Evolutionary conservation across 2,888 invertebrate species (phyloP).

Genomic region (Drosophila paucipuncta): DNA sequence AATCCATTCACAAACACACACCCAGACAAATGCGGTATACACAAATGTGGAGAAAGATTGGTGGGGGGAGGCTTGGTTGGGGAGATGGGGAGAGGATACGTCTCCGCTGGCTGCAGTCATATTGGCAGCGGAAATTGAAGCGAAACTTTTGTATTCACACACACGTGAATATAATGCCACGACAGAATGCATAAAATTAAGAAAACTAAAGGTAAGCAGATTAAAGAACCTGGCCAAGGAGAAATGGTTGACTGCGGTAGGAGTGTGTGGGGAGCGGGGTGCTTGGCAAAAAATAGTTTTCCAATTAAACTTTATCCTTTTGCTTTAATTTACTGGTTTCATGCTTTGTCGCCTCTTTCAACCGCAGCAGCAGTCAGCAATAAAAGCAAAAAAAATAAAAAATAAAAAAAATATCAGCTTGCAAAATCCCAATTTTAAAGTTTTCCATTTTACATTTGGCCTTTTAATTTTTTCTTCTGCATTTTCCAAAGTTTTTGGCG

Average conservation of each 20-base stretch:
- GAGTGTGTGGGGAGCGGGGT: neutral
- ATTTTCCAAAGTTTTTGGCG: slow-evolving; percentile 40
- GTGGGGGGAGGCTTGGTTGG: neutral
- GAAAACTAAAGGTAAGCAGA: slow-evolving; percentile 81
- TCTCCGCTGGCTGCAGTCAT: slow-evolving; percentile 59
- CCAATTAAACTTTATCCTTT: slow-evolving; percentile 86
- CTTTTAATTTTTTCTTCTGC: slow-evolving; percentile 58
- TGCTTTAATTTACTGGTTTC: slow-evolving; percentile 85
- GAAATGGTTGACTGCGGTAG: slow-evolving; percentile 2
- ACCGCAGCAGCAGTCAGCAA: slow-evolving; percentile 73
- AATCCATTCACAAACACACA: slow-evolving; percentile 68
- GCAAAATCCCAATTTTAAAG: slow-evolving; percentile 77
- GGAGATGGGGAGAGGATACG: neutral
- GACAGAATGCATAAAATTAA: slow-evolving; percentile 78
- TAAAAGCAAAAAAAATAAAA: slow-evolving; percentile 32
- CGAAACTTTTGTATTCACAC: slow-evolving; percentile 76
- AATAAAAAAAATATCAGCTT: slow-evolving; percentile 46
- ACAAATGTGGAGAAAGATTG: slow-evolving; percentile 30
- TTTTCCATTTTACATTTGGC: slow-evolving; percentile 65
- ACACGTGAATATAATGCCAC: slow-evolving; percentile 73
- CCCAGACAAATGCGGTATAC: slow-evolving; percentile 26
- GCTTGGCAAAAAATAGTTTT: slow-evolving; percentile 83
- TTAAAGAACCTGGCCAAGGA: slow-evolving; percentile 61
- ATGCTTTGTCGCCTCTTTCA: slow-evolving; percentile 85
- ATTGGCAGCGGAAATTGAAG: slow-evolving; percentile 78